Base-by-base conservation (phyloP, 2,113 vertebrate genomes). In the Strix aluco region DNA sequence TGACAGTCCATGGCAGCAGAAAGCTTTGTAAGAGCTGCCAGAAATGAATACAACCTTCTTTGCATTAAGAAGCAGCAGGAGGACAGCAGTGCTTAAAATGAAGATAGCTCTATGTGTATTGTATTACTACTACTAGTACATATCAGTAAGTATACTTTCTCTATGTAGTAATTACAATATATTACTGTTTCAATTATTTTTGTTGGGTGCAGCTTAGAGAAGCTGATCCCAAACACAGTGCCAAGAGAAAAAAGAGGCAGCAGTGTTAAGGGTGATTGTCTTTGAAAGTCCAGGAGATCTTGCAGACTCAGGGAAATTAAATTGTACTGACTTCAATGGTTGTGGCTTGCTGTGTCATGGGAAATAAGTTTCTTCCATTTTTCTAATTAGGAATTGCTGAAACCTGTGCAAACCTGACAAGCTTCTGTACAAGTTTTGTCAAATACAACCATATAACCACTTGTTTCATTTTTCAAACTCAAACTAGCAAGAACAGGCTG, bases 391-490 rank as follows among this genome's bases (percentile, higher is more conserved):
- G 51, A 96, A 59, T 82, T 84, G 88, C 80, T 95, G 52, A 94
- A 94, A 93, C 49, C 70, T 62, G n/a, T 36, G 69, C 32, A 77
- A 87, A 79, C 26, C n/a, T 91, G 49, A 71, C 74, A 88, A 81
- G 59, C 17, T 38, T 84, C 49, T 54, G 6, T 77, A 70, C 23
- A 54, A 78, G 42, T 54, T 92, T 52, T 86, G 77, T 77, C 9
- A 9, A 94, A 94, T 36, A 66, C 65, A 96, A 26, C 88, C 70
- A 13, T 52, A 58, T 69, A 91, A 27, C 42, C 44, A 71, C 47
- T 89, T 81, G 65, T 26, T 84, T 78, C 13, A 82, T 88, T 96
- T 97, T 93, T 93, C 91, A 93, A 42, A 78, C 58, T 86, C 85
- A 70, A 89, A 49, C 34, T n/a, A 90, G 58, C 88, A 95, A 81